phyloP scores from a whole-genome alignment of 2,888 invertebrate genomes.

The Xiphydria camelus region DNA sequence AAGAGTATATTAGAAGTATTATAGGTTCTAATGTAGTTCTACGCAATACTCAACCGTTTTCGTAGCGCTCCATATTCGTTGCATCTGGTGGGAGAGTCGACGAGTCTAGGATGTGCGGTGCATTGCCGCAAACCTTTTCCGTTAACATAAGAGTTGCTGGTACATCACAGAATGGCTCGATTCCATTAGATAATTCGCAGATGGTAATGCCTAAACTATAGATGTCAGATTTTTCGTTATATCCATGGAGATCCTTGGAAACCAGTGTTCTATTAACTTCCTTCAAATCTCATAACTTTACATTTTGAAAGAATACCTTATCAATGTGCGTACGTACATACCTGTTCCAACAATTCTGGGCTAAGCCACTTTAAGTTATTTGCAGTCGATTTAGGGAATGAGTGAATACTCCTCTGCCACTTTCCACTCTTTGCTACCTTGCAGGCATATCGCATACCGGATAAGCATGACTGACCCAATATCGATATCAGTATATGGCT shows the following conservation, averaged over 20 bases:
- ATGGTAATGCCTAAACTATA: constrained; percentile 88
- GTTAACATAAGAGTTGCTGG: constrained; percentile 88
- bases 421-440: constrained; percentile 73
- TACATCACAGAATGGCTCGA: constrained; percentile 84
- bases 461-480: constrained; percentile 71
- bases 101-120: constrained; percentile 76
- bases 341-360: constrained; percentile 88
- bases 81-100: constrained; percentile 67
- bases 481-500: constrained; percentile 81
- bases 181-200: constrained; percentile 88
- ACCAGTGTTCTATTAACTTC: not conserved
- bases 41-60: constrained; percentile 42
- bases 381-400: constrained; percentile 72
- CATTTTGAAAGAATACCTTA: constrained; percentile 1
- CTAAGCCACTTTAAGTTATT: constrained; percentile 87
- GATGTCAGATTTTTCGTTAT: constrained; percentile 86
- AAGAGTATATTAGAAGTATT: too few species aligned
- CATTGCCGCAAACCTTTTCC: constrained; percentile 81
- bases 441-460: constrained; percentile 80
- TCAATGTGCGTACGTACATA: constrained; percentile 34
- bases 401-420: constrained; percentile 71
- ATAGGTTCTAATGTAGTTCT: constrained; percentile 28
- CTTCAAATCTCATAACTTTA: not conserved
- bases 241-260: constrained; percentile 77
- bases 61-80: constrained; percentile 56